Percentiles rank a stretch among this genome's conserved stretches.
These are phyloP conservation scores for Asteroscopus sphinx DNA, from an alignment of 2,888 invertebrate species.

Conservation along the genomic window DNA sequence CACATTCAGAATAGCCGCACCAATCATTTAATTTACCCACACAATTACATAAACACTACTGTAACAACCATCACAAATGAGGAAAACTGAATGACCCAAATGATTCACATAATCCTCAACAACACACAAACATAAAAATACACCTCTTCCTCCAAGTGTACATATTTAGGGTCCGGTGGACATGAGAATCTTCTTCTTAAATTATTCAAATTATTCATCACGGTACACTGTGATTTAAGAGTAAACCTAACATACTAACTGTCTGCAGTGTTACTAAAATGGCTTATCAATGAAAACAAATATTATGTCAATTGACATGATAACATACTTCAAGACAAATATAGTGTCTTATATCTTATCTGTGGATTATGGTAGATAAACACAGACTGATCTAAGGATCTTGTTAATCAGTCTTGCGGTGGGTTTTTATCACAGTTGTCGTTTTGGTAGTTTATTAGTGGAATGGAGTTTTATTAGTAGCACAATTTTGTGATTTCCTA, in stretches of 20 bases:
- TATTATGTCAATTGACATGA: slow-evolving; percentile 65
- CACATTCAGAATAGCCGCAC: slow-evolving; percentile 22
- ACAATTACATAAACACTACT: slow-evolving; percentile 33
- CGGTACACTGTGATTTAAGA: slow-evolving; percentile 47
- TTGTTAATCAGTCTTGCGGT: slow-evolving; percentile 61
- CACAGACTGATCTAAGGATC: slow-evolving; percentile 60
- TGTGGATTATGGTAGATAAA: slow-evolving; percentile 69
- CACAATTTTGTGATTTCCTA: neutral
- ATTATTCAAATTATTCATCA: slow-evolving; percentile 70
- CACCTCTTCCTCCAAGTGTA: slow-evolving; percentile 70
- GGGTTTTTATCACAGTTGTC: slow-evolving; percentile 25
- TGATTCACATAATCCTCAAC: slow-evolving; percentile 13
- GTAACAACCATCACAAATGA: neutral
- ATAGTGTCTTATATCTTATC: slow-evolving; percentile 72
- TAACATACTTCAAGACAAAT: slow-evolving; percentile 61
- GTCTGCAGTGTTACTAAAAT: slow-evolving; percentile 44
- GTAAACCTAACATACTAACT: slow-evolving; percentile 50
- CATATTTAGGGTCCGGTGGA: slow-evolving; percentile 69
- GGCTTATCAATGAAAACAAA: slow-evolving; percentile 70
- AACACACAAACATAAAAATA: slow-evolving; percentile 43
- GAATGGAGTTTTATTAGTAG: slow-evolving; percentile 8
- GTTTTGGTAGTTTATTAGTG: slow-evolving; percentile 19
- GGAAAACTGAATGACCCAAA: slow-evolving; percentile 32
- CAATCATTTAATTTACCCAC: slow-evolving; percentile 33
- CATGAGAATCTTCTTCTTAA: slow-evolving; percentile 67